phyloP scores from a whole-genome alignment of 1,140 invertebrate species.

The Copidosoma floridanum region DNA sequence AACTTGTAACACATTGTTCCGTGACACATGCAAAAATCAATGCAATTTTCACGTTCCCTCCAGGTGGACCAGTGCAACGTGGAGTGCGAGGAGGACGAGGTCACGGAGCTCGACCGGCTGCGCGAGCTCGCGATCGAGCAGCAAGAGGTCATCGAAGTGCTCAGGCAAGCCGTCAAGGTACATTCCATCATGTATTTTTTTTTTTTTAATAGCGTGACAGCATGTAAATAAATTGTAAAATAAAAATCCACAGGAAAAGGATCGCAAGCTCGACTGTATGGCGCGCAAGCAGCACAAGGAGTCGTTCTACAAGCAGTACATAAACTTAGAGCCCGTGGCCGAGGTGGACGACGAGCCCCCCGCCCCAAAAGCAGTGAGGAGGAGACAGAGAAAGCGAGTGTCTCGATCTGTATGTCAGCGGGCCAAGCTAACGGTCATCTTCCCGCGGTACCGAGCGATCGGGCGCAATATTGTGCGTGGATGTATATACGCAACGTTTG shows the following conservation, averaged over 20 bases:
- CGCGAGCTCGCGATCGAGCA: constrained; percentile 48
- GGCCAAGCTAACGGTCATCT: constrained; percentile 54
- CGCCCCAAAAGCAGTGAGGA: constrained; percentile 5
- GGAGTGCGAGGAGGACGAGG: constrained; percentile 39
- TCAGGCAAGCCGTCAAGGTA: constrained; percentile 51
- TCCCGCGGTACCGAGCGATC: too few species aligned
- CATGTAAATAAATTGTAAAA: too few species aligned
- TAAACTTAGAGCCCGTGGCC: constrained; percentile 48
- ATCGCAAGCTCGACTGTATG: constrained; percentile 51
- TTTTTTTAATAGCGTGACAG: too few species aligned
- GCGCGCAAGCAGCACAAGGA: constrained; percentile 48
- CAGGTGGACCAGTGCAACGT: constrained; percentile 44
- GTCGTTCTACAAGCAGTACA: constrained; percentile 48
- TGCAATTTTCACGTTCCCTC: too few species aligned
- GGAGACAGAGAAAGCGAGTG: constrained; percentile 5
- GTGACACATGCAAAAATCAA: too few species aligned
- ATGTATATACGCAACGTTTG: not conserved
- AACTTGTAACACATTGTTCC: too few species aligned
- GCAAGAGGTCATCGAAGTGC: constrained; percentile 50
- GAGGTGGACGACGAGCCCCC: constrained; percentile 49
- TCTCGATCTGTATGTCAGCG: constrained; percentile 48
- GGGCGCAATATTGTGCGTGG: too few species aligned
- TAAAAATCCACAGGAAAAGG: constrained; percentile 39
- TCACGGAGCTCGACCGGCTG: constrained; percentile 46
- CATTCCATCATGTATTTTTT: not conserved